These are phyloP conservation scores for Furcula furcula DNA, from an alignment of 2,888 invertebrate species.

Conservation along the genomic window DNA sequence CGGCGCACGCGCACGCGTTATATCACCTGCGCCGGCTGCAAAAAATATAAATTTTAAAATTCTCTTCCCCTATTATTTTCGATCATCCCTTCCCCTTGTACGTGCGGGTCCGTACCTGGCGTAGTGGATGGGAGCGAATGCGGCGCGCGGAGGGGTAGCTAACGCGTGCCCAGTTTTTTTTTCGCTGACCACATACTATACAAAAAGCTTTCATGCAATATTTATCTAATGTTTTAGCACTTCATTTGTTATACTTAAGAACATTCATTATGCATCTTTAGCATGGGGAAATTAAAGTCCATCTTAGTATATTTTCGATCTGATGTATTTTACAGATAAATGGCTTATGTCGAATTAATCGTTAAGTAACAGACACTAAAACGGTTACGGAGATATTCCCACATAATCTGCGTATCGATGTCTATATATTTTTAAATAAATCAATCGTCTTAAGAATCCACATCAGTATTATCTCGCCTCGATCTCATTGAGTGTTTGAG, in stretches of 20 bases:
- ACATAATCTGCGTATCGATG: conserved; percentile 41
- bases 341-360: conserved; percentile 7
- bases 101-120: conserved; percentile 79
- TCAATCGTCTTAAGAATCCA: conserved; percentile 51
- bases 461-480: conserved; percentile 40
- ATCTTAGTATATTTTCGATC: too few species aligned
- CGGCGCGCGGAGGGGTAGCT: conserved; percentile 43
- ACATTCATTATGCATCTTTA: too few species aligned
- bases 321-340: background rate
- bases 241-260: too few species aligned
- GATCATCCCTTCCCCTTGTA: conserved; percentile 79
- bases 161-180: conserved; percentile 76
- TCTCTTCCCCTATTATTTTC: conserved; percentile 82
- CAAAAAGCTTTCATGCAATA: conserved; percentile 5
- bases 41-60: conserved; percentile 81
- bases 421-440: conserved; percentile 47
- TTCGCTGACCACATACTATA: conserved; percentile 59
- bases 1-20: conserved; percentile 78
- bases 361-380: conserved; percentile 21
- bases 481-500: conserved; percentile 43
- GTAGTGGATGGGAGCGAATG: conserved; percentile 47
- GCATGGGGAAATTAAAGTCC: too few species aligned
- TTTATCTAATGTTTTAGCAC: background rate
- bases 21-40: conserved; percentile 82
- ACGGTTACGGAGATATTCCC: conserved; percentile 28